phyloP scores from a whole-genome alignment of 2,113 vertebrate genomes.

The Phyllostomus hastatus region DNA sequence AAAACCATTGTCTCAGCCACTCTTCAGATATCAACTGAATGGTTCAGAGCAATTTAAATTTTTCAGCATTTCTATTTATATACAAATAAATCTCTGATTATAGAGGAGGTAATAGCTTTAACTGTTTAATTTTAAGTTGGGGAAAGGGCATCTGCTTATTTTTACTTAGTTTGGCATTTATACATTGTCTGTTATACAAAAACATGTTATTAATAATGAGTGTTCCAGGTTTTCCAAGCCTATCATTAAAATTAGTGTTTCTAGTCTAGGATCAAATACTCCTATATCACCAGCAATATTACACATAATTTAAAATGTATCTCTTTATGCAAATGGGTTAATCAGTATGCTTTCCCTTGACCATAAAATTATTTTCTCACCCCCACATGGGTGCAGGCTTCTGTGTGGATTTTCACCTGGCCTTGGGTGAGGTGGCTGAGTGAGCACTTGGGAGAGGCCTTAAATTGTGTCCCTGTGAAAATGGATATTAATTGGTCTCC shows the following conservation, averaged over 20 bases:
- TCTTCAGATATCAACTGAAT: background rate
- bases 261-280: slow-evolving; percentile 1
- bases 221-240: background rate
- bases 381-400: background rate
- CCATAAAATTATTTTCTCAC: background rate
- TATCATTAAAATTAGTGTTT: background rate
- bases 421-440: background rate
- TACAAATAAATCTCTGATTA: background rate
- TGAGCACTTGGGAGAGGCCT: slow-evolving; percentile 6
- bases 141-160: background rate
- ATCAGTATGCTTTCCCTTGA: background rate
- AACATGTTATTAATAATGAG: background rate
- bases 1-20: background rate
- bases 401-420: background rate
- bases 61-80: background rate
- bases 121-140: background rate
- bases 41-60: background rate
- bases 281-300: background rate
- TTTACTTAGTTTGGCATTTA: background rate
- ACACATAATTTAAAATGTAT: background rate
- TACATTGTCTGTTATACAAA: background rate
- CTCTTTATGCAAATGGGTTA: background rate
- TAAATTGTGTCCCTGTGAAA: slow-evolving; percentile 50
- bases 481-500: slow-evolving; percentile 47
- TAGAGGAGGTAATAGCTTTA: background rate